Base-by-base conservation (phyloP, 2,113 vertebrate genomes). In the Chunga burmeisteri region DNA sequence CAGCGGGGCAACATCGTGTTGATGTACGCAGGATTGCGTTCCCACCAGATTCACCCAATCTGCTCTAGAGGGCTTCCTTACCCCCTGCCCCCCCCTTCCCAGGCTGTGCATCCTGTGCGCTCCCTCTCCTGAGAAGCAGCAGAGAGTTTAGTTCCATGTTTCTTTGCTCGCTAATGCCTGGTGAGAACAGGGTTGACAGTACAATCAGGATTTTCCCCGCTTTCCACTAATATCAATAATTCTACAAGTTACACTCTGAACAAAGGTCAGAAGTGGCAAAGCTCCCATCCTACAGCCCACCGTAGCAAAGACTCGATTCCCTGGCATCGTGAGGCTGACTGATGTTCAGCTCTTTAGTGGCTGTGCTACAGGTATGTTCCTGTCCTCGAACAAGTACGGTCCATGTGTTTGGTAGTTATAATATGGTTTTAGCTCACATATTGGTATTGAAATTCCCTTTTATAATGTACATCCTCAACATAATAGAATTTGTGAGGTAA, bases 221-320 rank as follows among this genome's bases (percentile, higher is more conserved):
- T 93, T 84, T 61, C 30, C 19, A 27, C 55, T 44, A 18, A 42
- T n/a, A 40, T 6, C 9, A 29, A 5, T 36, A 70, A 36, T 65
- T 83, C 53, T 27, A 0, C 18, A 38, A 83, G 17, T 53, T 62
- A 23, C 16, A 4, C 40, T 27, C 30, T 42, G 53, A 77, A 40
- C 0, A 0, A 63, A 63, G 36, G 29, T 4, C 7, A 14, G 55
- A 77, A 46, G 36, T 0, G 0, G 16, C 77, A 44, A 40, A 50
- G 23, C 47, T 70, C 34, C 16, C 40, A 47, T 23, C 18, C 70
- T 46, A 8, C 7, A 36, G 49, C 32, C 46, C 46, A 58, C 3
- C 4, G 23, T 40, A 70, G 36, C 20, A 49, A 42, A 73, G 13
- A 9, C 26, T 16, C 3, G 1, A 9, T 21, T 32, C 15, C 11